Base-by-base conservation (phyloP, 2,797 vertebrate species). In the Molossus molossus region DNA sequence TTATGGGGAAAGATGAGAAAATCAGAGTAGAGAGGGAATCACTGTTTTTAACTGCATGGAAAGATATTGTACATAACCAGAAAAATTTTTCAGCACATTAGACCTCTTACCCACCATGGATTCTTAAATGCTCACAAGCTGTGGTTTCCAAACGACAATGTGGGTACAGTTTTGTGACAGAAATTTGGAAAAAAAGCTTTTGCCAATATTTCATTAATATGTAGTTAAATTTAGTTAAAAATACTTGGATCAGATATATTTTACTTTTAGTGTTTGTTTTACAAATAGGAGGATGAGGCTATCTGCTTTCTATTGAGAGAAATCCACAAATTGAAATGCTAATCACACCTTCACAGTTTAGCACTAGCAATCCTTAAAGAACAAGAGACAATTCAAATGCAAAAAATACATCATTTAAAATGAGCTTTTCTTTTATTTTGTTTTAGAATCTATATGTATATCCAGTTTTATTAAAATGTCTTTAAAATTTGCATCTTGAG, bases 331-430 rank as follows among this genome's bases (percentile, higher is more conserved):
- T 90, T 97, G 90, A 94, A 90, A 87, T 97, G 93, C 96, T 97
- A 97, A 98, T 97, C 98, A 95, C 29, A 90, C 77, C 53, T 45
- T 96, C 97, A 96, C 90, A 97, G 53, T 97, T 97, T 97, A 97
- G 45, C 96, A 97, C 40, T 98, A 96, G 79, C 64, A 64, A 2
- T 73, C 50, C 91, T 93, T 96, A 97, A 98, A 97, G 40, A 33
- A 92, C 17, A n/a, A 65, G 58, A 87, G 40, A 77, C 29, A 93
- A 88, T 88, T 90, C 27, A 89, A 91, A 88, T 82, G 18, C 27
- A 64, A 93, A 29, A 65, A 91, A 91, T 73, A 33, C 8, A 37
- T 25, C 85, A 80, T 55, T 92, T 53, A 70, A 93, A 97, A 88
- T 77, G 11, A 85, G 25, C 1, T 69, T 91, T 90, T 82, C 12